Conservation (phyloP, 2,113 vertebrate species). For the Trochalopteron elliotii region DNA sequence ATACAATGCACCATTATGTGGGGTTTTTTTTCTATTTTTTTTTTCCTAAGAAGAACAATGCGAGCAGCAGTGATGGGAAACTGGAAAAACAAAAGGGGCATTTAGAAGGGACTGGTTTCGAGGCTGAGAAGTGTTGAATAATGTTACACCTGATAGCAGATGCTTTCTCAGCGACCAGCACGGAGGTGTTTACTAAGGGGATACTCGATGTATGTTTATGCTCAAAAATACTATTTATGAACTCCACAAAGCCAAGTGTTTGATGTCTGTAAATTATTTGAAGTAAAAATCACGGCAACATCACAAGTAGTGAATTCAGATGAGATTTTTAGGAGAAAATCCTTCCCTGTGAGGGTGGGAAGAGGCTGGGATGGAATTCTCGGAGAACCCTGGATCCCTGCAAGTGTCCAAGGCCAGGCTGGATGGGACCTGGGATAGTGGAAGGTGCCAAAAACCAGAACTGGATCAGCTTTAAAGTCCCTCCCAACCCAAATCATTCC, state of each 20-base stretch:
- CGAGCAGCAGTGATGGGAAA: conserved; percentile 62
- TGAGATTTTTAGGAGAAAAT: neutral
- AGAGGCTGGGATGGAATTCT: neutral
- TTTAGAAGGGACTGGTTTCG: conserved; percentile 56
- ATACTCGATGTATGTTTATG: fast-evolving
- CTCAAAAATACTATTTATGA: neutral
- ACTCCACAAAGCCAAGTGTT: fast-evolving
- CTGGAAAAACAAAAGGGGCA: conserved; percentile 67
- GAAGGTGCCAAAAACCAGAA: neutral
- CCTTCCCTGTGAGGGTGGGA: neutral
- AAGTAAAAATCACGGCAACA: fast-evolving
- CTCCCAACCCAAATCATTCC: neutral
- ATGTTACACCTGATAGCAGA: conserved; percentile 68
- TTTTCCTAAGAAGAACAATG: conserved; percentile 54
- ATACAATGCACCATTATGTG: conserved; percentile 76
- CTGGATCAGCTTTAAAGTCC: neutral
- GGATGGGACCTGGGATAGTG: fast-evolving
- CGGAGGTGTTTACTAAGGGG: neutral
- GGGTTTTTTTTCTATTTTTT: neutral
- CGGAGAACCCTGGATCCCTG: neutral
- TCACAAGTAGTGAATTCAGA: neutral
- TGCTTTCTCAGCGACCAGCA: neutral
- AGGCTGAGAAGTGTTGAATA: conserved; percentile 58
- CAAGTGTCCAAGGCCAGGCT: neutral
- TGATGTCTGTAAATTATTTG: fast-evolving